These are phyloP conservation scores for Diplolepis rosae DNA, from an alignment of 2,888 invertebrate genomes.

Conservation along the genomic window DNA sequence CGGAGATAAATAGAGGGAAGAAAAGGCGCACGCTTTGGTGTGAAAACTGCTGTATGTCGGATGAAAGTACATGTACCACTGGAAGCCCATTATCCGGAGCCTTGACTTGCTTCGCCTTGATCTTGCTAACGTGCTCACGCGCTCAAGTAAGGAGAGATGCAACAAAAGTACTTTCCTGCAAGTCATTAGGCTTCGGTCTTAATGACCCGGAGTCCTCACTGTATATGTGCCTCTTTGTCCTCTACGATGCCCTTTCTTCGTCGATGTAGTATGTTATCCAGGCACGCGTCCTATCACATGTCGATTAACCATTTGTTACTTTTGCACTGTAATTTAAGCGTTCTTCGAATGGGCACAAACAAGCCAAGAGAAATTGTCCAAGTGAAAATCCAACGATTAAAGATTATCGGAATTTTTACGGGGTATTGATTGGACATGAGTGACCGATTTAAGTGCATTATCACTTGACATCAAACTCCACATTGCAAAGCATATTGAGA, in stretches of 20 bases:
- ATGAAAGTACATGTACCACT: conserved; percentile 47
- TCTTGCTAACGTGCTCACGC: conserved; percentile 37
- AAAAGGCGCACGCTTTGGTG: conserved; percentile 41
- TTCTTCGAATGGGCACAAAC: conserved; percentile 24
- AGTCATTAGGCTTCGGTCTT: conserved; percentile 46
- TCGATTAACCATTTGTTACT: not conserved
- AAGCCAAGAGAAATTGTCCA: conserved; percentile 5
- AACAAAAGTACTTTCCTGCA: conserved; percentile 42
- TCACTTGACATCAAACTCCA: conserved; percentile 9
- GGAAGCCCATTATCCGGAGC: conserved; percentile 43
- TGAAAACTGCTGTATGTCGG: conserved; percentile 47
- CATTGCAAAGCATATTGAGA: too few species aligned
- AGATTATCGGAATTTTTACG: conserved; percentile 2
- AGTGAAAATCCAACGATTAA: conserved; percentile 29
- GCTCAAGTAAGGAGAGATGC: conserved; percentile 40
- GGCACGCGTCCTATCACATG: conserved; percentile 9
- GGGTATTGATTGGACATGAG: not conserved
- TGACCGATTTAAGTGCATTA: conserved; percentile 19
- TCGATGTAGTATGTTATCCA: not conserved
- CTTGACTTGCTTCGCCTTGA: conserved; percentile 41
- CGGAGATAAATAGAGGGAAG: conserved; percentile 30
- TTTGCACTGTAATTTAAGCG: not conserved
- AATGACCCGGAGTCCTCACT: conserved; percentile 39
- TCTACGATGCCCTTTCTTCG: not conserved
- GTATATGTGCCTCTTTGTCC: not conserved